These are phyloP conservation scores for Macroglossus sobrinus DNA, from an alignment of 2,113 vertebrate species.

Conservation along the genomic window DNA sequence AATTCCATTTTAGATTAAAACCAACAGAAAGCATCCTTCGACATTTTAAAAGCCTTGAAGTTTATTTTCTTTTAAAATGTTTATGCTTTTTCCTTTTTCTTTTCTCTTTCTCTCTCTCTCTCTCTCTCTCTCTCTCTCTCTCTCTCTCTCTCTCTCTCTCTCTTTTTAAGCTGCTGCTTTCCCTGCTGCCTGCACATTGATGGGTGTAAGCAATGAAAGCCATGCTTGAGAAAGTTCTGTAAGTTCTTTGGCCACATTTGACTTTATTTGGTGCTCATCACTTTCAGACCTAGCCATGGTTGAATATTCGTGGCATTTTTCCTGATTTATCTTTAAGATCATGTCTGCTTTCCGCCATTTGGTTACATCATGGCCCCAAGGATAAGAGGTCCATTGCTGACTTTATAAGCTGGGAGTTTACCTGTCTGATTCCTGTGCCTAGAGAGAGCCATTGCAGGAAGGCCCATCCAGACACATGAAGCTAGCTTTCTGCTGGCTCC, in stretches of 20 bases:
- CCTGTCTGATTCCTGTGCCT: background rate
- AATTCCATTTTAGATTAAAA: slow-evolving; percentile 71
- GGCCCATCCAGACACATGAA: background rate
- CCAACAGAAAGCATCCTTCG: slow-evolving; percentile 47
- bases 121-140: background rate
- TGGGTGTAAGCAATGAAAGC: slow-evolving; percentile 52
- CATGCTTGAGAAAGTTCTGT: slow-evolving; percentile 57
- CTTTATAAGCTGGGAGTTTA: background rate
- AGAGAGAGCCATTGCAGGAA: background rate
- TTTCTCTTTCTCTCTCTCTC: too few relatives aligned
- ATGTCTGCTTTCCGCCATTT: slow-evolving; percentile 16
- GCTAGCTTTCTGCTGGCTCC: background rate
- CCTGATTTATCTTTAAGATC: slow-evolving; percentile 6
- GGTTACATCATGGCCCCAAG: background rate
- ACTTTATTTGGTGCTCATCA: background rate
- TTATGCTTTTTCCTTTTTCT: background rate
- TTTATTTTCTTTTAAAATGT: slow-evolving; percentile 69
- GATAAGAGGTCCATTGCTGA: background rate
- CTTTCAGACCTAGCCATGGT: background rate
- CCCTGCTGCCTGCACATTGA: background rate
- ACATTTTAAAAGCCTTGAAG: slow-evolving; percentile 60
- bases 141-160: background rate
- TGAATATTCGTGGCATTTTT: background rate
- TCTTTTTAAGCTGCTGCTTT: background rate
- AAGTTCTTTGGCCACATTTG: background rate